phyloP scores from a whole-genome alignment of 2,888 invertebrate species.

The Bursaphelenchus okinawaensis region DNA sequence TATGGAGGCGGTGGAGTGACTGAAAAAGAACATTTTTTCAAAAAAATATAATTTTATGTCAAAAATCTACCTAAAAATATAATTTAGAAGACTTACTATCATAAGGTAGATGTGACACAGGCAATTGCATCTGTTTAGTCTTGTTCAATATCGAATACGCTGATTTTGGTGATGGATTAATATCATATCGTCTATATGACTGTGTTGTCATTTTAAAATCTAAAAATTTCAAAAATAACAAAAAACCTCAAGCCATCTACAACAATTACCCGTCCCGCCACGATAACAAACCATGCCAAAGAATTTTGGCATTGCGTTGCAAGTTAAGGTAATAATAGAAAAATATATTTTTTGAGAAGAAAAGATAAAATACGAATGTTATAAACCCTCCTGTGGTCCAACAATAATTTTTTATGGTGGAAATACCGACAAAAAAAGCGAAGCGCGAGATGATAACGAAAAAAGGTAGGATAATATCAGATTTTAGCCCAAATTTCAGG shows the following conservation, averaged over 20 bases:
- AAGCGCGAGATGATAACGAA: neutral
- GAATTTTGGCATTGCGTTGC: neutral
- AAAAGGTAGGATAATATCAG: neutral
- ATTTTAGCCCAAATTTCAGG: neutral
- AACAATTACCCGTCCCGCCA: too few species aligned
- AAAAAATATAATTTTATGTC: too few species aligned
- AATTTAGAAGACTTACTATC: neutral
- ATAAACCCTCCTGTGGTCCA: too few species aligned
- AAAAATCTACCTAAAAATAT: too few species aligned
- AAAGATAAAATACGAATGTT: neutral
- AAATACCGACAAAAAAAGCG: neutral
- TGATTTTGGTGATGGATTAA: neutral
- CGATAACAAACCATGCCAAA: neutral
- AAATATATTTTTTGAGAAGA: neutral
- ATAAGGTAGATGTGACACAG: neutral
- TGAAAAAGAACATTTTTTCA: too few species aligned
- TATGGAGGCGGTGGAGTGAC: conserved; percentile 12
- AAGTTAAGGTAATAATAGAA: neutral
- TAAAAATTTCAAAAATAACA: neutral
- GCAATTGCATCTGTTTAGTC: neutral
- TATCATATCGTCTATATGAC: neutral
- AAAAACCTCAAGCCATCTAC: too few species aligned
- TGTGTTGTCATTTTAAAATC: neutral
- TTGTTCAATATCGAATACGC: neutral
- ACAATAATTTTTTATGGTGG: neutral